Evolutionary conservation across 1,140 invertebrate species (phyloP).

Genomic region (Orchesella cincta): DNA sequence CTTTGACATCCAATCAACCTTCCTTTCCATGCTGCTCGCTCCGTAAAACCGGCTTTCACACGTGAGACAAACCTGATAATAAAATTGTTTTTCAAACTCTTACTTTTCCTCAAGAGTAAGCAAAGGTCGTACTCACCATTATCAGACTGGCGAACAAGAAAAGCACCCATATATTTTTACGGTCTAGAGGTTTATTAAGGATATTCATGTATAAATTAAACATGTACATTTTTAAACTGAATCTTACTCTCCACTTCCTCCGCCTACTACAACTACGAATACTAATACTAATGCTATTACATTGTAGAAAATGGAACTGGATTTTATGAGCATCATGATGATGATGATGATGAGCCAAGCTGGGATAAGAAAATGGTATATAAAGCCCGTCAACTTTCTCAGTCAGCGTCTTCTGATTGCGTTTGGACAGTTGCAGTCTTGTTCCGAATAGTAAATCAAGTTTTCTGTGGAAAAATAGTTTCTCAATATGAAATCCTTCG

Average conservation of each 20-base stretch:
- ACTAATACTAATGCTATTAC: no score
- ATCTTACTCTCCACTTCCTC: no score
- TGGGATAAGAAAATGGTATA: slow-evolving; percentile 11
- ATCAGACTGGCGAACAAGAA: no score
- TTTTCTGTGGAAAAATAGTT: not conserved
- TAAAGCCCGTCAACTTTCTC: not conserved
- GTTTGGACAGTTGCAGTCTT: slow-evolving; percentile 23
- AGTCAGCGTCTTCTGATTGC: slow-evolving; percentile 23
- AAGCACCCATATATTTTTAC: no score
- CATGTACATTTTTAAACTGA: no score
- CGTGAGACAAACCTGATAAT: slow-evolving; percentile 15
- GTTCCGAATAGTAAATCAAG: slow-evolving; percentile 14
- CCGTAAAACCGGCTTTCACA: slow-evolving; percentile 15
- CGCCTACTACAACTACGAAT: no score
- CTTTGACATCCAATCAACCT: slow-evolving; percentile 11
- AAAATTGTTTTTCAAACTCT: slow-evolving; percentile 3
- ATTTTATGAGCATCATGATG: no score
- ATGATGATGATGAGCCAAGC: not conserved
- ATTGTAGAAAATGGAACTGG: no score
- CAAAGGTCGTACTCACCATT: no score
- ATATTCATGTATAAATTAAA: no score
- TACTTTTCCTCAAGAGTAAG: not conserved
- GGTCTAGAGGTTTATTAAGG: no score
- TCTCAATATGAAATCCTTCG: slow-evolving; percentile 19
- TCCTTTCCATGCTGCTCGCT: not conserved